A percentile compares a stretch with the other conserved stretches of the same genome.
Conservation (phyloP, 2,797 vertebrate species). For the Pterois miles region DNA sequence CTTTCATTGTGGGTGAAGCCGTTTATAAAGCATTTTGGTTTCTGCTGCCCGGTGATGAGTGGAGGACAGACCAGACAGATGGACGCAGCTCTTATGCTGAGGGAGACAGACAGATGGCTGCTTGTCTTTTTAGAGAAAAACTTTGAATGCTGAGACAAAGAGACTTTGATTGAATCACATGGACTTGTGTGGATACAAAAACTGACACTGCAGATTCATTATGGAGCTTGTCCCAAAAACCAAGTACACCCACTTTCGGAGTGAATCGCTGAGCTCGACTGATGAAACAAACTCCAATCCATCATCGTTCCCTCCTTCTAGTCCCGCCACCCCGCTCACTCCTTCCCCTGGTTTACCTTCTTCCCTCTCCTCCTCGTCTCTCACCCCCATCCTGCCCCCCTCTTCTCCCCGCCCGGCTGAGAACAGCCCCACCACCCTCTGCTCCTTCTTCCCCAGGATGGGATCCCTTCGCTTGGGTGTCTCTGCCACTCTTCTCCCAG, state of each 20-base stretch:
- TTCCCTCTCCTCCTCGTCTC: conserved; percentile 87
- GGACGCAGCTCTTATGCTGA: conserved; percentile 54
- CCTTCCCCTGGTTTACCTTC: conserved; percentile 76
- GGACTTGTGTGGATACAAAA: conserved; percentile 62
- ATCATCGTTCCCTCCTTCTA: conserved; percentile 79
- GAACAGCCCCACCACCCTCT: conserved; percentile 94
- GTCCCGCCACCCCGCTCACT: conserved; percentile 77
- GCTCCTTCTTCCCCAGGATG: conserved; percentile 97
- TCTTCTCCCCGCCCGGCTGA: conserved; percentile 80
- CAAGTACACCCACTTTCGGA: conserved; percentile 95
- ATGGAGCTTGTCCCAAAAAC: conserved; percentile 95
- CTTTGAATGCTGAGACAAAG: conserved; percentile 69
- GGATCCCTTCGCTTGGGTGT: conserved; percentile 91
- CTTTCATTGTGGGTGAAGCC: conserved; percentile 50
- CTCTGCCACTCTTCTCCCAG: conserved; percentile 85
- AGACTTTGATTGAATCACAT: conserved; percentile 67
- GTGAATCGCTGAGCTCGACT: conserved; percentile 91
- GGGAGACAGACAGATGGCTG: conserved; percentile 62
- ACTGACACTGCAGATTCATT: conserved; percentile 58
- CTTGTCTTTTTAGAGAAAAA: conserved; percentile 60
- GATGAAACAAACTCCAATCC: conserved; percentile 85
- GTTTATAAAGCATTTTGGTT: conserved; percentile 49
- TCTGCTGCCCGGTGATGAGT: conserved; percentile 46
- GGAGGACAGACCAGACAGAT: conserved; percentile 62
- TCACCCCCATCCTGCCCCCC: conserved; percentile 85